Conservation (phyloP, 2,888 invertebrate species). For the Drosophila greeni region DNA sequence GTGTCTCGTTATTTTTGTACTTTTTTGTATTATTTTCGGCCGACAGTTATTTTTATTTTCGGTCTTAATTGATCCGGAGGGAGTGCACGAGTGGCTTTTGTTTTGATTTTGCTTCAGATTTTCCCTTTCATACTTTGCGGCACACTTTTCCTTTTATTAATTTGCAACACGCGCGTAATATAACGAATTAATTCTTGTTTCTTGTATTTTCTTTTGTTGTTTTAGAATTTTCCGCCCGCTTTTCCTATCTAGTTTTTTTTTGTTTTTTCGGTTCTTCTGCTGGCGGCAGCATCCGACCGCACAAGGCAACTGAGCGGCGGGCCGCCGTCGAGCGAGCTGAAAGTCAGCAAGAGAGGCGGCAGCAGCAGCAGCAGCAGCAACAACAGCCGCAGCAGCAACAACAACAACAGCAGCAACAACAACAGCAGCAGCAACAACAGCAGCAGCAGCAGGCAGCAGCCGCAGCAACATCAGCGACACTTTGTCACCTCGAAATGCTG, state of each 20-base stretch:
- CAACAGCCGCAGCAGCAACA: constrained; percentile 8
- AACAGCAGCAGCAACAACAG: constrained; percentile 31
- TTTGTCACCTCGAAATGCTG: constrained; percentile 57
- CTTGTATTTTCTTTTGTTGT: background rate
- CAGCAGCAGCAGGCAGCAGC: constrained; percentile 1
- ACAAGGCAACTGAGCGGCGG: constrained; percentile 64
- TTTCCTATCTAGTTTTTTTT: constrained; percentile 19
- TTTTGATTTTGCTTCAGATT: constrained; percentile 1
- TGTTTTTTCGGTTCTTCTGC: constrained; percentile 50
- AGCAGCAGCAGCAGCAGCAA: constrained; percentile 9
- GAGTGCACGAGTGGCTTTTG: constrained; percentile 5
- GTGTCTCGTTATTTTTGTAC: background rate
- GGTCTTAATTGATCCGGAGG: constrained; percentile 14
- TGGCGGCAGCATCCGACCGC: constrained; percentile 62
- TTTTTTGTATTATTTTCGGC: background rate
- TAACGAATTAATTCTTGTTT: constrained; percentile 13
- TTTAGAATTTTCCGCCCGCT: constrained; percentile 21
- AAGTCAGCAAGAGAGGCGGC: constrained; percentile 30
- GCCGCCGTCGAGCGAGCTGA: constrained; percentile 20
- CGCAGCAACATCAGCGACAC: constrained; percentile 41
- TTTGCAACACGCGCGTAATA: constrained; percentile 26
- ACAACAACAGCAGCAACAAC: constrained; percentile 2
- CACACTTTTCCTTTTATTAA: constrained; percentile 6
- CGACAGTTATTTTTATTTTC: constrained; percentile 5
- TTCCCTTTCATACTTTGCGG: background rate